Conservation (phyloP, 53 echinoderm and acorn worm genomes). For the Echinometra lucunter region DNA sequence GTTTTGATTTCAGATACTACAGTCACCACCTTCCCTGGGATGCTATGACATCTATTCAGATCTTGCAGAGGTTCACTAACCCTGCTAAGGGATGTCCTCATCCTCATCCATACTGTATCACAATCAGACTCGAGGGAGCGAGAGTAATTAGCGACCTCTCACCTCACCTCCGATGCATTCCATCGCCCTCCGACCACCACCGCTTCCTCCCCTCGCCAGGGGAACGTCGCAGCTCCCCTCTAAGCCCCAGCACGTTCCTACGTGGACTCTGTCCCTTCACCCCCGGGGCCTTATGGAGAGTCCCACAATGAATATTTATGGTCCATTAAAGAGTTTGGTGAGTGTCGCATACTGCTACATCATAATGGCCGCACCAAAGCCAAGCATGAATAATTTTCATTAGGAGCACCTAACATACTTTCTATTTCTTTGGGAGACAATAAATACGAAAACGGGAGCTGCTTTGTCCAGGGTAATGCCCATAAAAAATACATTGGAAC, state of each 20-base stretch:
- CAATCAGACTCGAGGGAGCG: not conserved
- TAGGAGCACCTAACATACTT: not conserved
- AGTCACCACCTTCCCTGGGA: too few relatives aligned
- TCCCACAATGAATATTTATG: conserved; percentile 18
- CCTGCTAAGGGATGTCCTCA: not conserved
- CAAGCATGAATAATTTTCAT: conserved; percentile 34
- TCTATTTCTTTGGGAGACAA: not conserved
- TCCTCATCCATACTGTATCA: not conserved
- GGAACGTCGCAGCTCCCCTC: not conserved
- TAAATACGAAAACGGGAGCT: not conserved
- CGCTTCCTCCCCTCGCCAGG: not conserved
- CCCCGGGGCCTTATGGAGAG: not conserved
- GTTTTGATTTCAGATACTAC: too few relatives aligned
- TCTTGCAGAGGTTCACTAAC: too few relatives aligned
- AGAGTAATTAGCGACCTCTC: not conserved
- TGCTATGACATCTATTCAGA: too few relatives aligned
- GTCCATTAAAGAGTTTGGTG: conserved; percentile 32
- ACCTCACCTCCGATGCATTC: not conserved
- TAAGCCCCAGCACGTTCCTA: not conserved
- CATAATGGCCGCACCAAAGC: not conserved
- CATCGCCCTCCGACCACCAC: not conserved
- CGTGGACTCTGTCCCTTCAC: not conserved
- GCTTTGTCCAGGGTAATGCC: not conserved
- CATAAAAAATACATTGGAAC: not conserved
- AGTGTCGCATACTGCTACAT: conserved; percentile 4